These are phyloP conservation scores for Sardina pilchardus DNA, from an alignment of 2,113 vertebrate species.

Conservation along the genomic window DNA sequence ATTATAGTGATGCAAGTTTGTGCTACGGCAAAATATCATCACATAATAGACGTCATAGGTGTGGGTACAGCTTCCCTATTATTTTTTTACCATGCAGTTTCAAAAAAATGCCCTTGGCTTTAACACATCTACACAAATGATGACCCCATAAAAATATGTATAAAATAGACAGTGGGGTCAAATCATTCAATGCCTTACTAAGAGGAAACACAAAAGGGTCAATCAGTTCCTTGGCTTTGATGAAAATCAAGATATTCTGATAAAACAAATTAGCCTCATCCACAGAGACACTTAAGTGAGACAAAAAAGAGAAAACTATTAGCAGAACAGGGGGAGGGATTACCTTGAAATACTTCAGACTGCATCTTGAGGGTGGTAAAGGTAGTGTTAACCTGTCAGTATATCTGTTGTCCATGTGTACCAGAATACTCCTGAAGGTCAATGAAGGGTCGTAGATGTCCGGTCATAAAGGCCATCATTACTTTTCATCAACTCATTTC, in stretches of 20 bases:
- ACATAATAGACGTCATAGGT: constrained; percentile 44
- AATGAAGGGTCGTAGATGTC: not conserved
- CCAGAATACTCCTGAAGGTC: not conserved
- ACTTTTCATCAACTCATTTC: not conserved
- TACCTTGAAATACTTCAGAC: not conserved
- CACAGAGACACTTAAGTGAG: not conserved
- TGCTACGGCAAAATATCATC: constrained; percentile 50
- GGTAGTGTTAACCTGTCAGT: not conserved
- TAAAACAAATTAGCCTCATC: not conserved
- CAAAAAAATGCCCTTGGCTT: constrained; percentile 31
- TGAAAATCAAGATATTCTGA: not conserved
- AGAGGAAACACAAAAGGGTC: not conserved
- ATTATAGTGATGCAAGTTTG: constrained; percentile 30
- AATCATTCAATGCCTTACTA: not conserved
- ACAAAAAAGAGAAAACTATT: not conserved
- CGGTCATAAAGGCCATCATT: not conserved
- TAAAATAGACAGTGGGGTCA: constrained; percentile 1
- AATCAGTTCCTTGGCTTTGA: constrained; percentile 9
- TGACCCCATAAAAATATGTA: constrained; percentile 17
- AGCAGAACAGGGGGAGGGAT: not conserved
- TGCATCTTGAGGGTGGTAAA: not conserved
- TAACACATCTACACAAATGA: constrained; percentile 23
- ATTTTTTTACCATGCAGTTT: constrained; percentile 51
- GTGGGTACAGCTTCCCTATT: constrained; percentile 27
- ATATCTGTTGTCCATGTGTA: not conserved